A percentile compares a stretch with the other conserved stretches of the same genome.
Conservation (phyloP, 2,797 vertebrate genomes). For the Diplodus sargus region DNA sequence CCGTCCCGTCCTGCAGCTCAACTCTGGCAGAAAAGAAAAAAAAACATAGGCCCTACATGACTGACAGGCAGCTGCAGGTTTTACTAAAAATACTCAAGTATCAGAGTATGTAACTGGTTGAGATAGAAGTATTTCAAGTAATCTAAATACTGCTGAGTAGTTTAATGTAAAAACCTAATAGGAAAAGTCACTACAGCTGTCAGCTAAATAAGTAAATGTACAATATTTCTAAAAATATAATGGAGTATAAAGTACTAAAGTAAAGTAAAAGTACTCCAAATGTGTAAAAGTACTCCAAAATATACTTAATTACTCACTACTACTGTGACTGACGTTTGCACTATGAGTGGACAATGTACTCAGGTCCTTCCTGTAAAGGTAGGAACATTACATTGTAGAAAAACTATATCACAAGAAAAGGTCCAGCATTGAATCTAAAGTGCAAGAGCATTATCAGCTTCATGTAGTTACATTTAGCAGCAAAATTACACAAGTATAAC, state of each 20-base stretch:
- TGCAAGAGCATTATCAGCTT: too few relatives aligned
- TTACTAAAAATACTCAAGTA: not conserved
- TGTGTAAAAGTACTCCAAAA: not conserved
- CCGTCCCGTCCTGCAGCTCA: not conserved
- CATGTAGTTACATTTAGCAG: too few relatives aligned
- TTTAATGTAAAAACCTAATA: not conserved
- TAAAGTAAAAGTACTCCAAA: not conserved
- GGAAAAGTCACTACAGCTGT: too few relatives aligned
- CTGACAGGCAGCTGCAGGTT: not conserved
- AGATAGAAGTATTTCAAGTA: not conserved
- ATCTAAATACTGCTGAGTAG: not conserved
- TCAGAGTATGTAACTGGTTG: not conserved
- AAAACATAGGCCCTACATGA: not conserved
- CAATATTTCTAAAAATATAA: not conserved
- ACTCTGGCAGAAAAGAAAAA: too few relatives aligned
- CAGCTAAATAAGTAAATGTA: not conserved
- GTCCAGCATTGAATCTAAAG: too few relatives aligned
- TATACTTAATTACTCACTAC: too few relatives aligned
- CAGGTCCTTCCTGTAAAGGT: too few relatives aligned
- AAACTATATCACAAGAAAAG: too few relatives aligned
- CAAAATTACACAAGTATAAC: too few relatives aligned
- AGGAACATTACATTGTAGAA: too few relatives aligned
- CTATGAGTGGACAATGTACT: too few relatives aligned
- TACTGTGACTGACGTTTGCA: too few relatives aligned
- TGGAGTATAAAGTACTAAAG: not conserved